These are phyloP conservation scores for Drosophila subsilvestris DNA, from an alignment of 2,888 invertebrate genomes.

Conservation along the genomic window DNA sequence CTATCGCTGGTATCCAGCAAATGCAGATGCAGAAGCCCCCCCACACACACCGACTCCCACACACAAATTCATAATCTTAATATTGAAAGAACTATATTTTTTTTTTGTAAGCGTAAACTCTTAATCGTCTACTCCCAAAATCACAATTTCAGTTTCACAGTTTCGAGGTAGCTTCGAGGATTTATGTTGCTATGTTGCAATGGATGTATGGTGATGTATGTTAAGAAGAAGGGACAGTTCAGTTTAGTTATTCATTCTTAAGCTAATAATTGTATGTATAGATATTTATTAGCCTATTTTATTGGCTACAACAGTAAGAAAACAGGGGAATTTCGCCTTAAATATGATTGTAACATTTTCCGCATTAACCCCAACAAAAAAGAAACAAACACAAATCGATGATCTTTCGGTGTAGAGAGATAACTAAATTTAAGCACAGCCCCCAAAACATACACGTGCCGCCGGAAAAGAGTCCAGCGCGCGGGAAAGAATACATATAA, in stretches of 20 bases:
- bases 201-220: neutral
- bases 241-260: neutral
- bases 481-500: slow-evolving; percentile 44
- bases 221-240: neutral
- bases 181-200: neutral
- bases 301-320: slow-evolving; percentile 7
- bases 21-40: neutral
- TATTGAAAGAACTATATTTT: neutral
- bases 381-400: slow-evolving; percentile 28
- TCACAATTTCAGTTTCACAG: neutral
- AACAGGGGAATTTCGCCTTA: slow-evolving; percentile 13
- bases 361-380: slow-evolving; percentile 14
- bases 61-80: slow-evolving; percentile 26
- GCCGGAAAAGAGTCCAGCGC: slow-evolving; percentile 23
- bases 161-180: neutral
- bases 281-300: slow-evolving; percentile 47
- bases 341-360: slow-evolving; percentile 23
- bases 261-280: slow-evolving; percentile 27
- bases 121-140: neutral
- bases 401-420: slow-evolving; percentile 44
- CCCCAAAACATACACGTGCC: slow-evolving; percentile 20
- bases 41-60: slow-evolving; percentile 18
- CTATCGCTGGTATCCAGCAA: slow-evolving; percentile 47
- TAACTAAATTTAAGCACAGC: slow-evolving; percentile 41
- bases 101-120: neutral